Percentiles rank a stretch among this genome's conserved stretches.
Conservation (phyloP, 2,888 invertebrate species). For the Synergus itoensis region DNA sequence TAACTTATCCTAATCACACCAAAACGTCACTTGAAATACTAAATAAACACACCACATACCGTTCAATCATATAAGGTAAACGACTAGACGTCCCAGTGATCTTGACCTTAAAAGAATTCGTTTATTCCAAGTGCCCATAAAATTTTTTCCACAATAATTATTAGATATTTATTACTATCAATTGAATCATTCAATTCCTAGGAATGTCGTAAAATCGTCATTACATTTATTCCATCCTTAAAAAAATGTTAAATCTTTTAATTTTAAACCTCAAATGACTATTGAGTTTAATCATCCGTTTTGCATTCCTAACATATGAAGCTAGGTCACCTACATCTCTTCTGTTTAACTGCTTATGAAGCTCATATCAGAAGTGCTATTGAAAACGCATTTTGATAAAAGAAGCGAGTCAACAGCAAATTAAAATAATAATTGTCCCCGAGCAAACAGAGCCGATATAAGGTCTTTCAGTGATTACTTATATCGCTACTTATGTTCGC, state of each 20-base stretch:
- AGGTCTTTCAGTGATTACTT: neutral
- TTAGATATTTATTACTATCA: neutral
- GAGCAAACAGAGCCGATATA: slow-evolving; percentile 30
- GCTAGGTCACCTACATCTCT: slow-evolving; percentile 52
- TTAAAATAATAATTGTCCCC: slow-evolving; percentile 39
- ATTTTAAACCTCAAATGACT: too few relatives aligned
- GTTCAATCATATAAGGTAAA: neutral
- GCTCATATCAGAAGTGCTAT: slow-evolving; percentile 40
- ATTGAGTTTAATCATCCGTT: slow-evolving; percentile 5
- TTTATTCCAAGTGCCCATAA: neutral
- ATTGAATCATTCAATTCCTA: neutral
- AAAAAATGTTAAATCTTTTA: too few relatives aligned
- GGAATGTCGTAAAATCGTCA: neutral
- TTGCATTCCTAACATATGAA: slow-evolving; percentile 41
- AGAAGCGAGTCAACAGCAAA: slow-evolving; percentile 46
- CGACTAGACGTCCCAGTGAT: neutral
- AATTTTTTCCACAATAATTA: neutral
- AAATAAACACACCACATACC: neutral
- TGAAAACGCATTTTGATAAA: slow-evolving; percentile 47
- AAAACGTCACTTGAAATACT: neutral
- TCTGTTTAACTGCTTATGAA: slow-evolving; percentile 41
- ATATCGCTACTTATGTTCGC: neutral
- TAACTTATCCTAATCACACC: slow-evolving; percentile 4
- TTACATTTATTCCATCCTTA: neutral
- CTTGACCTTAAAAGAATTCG: neutral